Evolutionary conservation across 2,888 invertebrate genomes (phyloP), one percentile per base, ranked within the genome.

Genomic region (Volucella inanis): DNA sequence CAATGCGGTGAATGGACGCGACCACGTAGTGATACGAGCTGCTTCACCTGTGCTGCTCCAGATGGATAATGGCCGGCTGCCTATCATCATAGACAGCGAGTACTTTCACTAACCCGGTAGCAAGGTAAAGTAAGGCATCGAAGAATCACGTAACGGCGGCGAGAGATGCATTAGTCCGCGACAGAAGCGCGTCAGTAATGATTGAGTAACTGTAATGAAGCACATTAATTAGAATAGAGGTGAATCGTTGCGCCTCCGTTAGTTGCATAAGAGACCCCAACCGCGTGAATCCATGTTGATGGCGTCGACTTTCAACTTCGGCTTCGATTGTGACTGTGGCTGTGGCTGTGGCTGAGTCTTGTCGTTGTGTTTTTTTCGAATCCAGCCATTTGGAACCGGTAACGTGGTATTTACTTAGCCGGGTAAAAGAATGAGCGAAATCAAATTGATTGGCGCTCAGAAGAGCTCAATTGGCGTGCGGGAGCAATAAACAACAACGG

Each of bases 121-220:
- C n/a, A 10, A 10, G 64, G 67, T 6, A 31, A 31, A 1, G 31
- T 31, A 31, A 31, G 59, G 39, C 39, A 67, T 38, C n/a, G 47
- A 31, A 14, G 64, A 57, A 70, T 80, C 84, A 84, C 70, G 80
- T 84, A 84, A 84, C 67, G 52, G 57, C 83, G 64, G 45, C 38
- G 31, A 77, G 31, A 31, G 59, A 79, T 71, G 84, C 80, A 84
- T 75, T 84, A 79, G 75, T 59, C 65, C 84, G 61, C 75, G 80
- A 75, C 84, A 80, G 70, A 43, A 71, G 80, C 79, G 61, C 80
- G 80, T 80, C 80, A 61, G 84, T 76, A 59, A 71, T 67, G 84
- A 84, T 84, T 84, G 71, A 75, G 75, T 84, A 84, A 84, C 84
- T 80, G 59, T 84, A 80, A 65, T 84, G 84, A 84, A 80, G 84